Base-by-base conservation (phyloP, 1,140 invertebrate genomes). In the Melipona quadrifasciata region DNA sequence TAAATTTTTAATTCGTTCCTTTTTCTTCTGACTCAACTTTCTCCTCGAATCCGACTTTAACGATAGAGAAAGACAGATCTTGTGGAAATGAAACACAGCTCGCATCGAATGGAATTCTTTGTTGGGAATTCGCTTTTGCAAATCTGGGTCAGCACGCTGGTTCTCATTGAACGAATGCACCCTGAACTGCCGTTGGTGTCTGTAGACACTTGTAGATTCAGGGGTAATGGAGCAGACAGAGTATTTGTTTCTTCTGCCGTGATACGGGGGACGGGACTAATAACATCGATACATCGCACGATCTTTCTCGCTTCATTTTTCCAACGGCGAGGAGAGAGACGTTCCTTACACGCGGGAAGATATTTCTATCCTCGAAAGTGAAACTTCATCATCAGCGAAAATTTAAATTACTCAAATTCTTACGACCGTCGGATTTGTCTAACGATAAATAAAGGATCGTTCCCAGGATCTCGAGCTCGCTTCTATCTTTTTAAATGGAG, bases 131-230 rank as follows among this genome's bases (percentile, higher is more conserved):
- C 21, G n/a, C 31, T 39, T 58, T 75, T 34, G 21, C 6, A 58
- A 76, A 76, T 76, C 57, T 76, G 24, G 74, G 74, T 76, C 74
- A 61, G 73, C 27, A 57, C 58, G 27, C 31, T 34, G 73, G 24
- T 61, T 76, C 8, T 10, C 74, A 76, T 34, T 76, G 34, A 4
- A 76, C 34, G 74, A 21, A 24, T 47, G 57, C 74, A 61, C 14
- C 34, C 73, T 4, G 53, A 57, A 75, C 58, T 61, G 27, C 55
- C 24, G 34, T 61, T n/a, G 55, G 34, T n/a, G n/a, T 12, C 55
- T 76, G 21, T 10, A 61, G 24, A 8, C 31, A 76, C 57, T 76
- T 76, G 74, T 76, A 76, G 74, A 76, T 76, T 39, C 74, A 58
- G 24, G 16, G 74, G 34, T 57, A 61, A 76, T 75, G 21, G 47